Evolutionary conservation across 2,113 vertebrate species (phyloP), one percentile per base, ranked within the genome.

Genomic region (Garra rufa): DNA sequence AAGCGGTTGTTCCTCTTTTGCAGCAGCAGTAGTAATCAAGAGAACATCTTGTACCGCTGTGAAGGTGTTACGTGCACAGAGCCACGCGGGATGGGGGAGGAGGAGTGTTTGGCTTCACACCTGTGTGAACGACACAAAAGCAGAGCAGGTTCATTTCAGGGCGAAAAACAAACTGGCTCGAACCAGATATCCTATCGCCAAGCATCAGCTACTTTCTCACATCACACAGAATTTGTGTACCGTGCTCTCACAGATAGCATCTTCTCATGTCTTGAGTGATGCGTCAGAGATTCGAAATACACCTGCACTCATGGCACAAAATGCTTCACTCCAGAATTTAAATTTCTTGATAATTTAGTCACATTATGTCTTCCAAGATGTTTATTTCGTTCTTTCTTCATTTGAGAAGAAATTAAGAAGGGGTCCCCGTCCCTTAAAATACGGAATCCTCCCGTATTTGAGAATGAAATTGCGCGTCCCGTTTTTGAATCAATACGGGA

Each of bases 41-140:
- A 63, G 57, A 65, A 79, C 77, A 63, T 79, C n/a, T 44, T 79
- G 77, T 79, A 59, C 74, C 3, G 30, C 30, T 59, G 30, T 24
- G 14, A 26, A 63, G 76, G 76, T 61, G 76, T 78, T 61, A 61
- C 38, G 52, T 78, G 55, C 6, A 44, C 55, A 43, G 11, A 44
- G 14, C 5, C 28, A 76, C 3, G 10, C 10, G 4, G 50, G 75
- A 76, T 55, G 30, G 10, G 48, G 71, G 28, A 55, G 65, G 65
- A 10, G 30, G n/a, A 9, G 21, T 55, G 55, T 26, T 44, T 0
- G 6, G 9, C 15, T 46, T 44, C 34, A 79, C 77, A 78, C 52
- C 52, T 78, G 75, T 77, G 50, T 77, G 75, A 57, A 11, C 0
- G 0, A 57, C 50, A 77, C 50, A 77, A 57, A 34, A 50, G 24